phyloP scores from a whole-genome alignment of 1,140 invertebrate genomes.

The Macrobrachium nipponense region DNA sequence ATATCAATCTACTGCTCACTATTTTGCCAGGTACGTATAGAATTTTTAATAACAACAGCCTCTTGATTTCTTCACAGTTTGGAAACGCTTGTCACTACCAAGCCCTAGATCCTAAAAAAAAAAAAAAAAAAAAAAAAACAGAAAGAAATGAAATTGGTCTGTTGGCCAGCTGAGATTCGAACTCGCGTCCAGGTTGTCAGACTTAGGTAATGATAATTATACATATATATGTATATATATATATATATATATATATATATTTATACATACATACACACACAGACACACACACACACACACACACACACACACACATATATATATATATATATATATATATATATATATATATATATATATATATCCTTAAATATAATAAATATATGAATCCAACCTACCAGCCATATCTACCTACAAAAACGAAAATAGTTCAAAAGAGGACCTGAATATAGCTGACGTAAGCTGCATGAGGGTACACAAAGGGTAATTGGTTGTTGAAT shows the following conservation, averaged over 20 bases:
- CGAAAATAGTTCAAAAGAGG: no score
- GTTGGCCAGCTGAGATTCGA: no score
- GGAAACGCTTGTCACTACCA: no score
- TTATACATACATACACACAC: background rate
- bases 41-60: background rate
- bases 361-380: background rate
- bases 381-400: background rate
- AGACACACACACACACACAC: background rate
- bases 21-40: background rate
- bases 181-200: background rate
- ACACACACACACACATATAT: background rate
- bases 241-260: conserved; percentile 22
- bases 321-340: conserved; percentile 20
- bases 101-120: no score
- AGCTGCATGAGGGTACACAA: no score
- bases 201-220: background rate
- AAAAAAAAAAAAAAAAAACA: no score
- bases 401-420: no score
- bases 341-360: conserved; percentile 5
- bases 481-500: no score
- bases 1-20: no score
- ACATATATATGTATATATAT: conserved; percentile 20
- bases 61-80: no score
- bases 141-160: no score
- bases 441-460: no score